These are phyloP conservation scores for Nautilus pompilius DNA, from an alignment of 1,140 invertebrate genomes.

Conservation along the genomic window DNA sequence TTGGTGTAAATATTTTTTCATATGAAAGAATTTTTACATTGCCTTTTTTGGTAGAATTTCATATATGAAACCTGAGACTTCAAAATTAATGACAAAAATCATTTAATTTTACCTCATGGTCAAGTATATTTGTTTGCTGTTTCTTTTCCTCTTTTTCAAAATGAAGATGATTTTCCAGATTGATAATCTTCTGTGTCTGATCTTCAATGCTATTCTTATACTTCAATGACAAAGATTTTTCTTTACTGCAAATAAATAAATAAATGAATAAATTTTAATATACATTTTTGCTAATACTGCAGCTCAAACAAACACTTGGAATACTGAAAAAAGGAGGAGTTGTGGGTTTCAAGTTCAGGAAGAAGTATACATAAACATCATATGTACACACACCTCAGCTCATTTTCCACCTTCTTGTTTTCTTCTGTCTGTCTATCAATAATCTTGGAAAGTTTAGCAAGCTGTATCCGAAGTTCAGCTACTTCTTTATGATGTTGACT, in stretches of 20 bases:
- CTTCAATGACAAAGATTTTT: conserved; percentile 34
- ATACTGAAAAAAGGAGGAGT: no score
- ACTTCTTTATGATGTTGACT: conserved; percentile 41
- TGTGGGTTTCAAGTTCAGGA: no score
- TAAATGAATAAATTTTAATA: background rate
- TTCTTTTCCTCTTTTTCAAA: conserved; percentile 41
- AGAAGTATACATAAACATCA: background rate
- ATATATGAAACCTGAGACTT: no score
- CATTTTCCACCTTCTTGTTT: conserved; percentile 33
- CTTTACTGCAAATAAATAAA: conserved; percentile 31
- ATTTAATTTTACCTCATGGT: conserved; percentile 38
- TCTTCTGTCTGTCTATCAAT: conserved; percentile 53
- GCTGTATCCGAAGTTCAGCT: conserved; percentile 43
- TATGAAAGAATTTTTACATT: no score
- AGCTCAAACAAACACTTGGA: no score
- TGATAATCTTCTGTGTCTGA: conserved; percentile 16
- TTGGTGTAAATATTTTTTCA: no score
- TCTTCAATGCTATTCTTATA: conserved; percentile 32
- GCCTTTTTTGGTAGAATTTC: no score
- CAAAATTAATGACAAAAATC: no score
- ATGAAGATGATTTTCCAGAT: conserved; percentile 25
- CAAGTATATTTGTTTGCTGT: conserved; percentile 42
- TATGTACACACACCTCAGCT: conserved; percentile 35
- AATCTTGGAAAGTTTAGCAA: conserved; percentile 53
- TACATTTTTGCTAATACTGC: no score